Conservation (phyloP, 2,797 vertebrate species). For the Channa striata region DNA sequence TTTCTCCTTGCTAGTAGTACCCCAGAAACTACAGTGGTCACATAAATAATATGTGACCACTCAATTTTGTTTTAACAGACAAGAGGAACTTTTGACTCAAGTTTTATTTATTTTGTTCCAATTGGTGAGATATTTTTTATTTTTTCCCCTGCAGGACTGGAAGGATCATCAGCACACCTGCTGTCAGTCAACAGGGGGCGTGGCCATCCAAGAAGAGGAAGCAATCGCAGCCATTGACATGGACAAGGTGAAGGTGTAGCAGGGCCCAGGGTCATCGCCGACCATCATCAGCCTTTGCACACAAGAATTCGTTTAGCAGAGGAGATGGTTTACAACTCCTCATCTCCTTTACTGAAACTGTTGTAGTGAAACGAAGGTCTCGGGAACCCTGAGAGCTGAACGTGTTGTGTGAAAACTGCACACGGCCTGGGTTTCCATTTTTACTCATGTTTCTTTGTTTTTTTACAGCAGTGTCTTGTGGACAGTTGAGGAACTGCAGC, state of each 20-base stretch:
- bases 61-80: too few relatives aligned
- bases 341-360: not conserved
- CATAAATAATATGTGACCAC: too few relatives aligned
- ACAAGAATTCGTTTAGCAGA: not conserved
- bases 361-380: constrained; percentile 2
- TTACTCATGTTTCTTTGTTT: not conserved
- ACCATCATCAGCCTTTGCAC: not conserved
- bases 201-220: constrained; percentile 87
- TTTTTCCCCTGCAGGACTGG: constrained; percentile 89
- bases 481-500: not conserved
- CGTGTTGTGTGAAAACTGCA: not conserved
- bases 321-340: not conserved
- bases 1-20: too few relatives aligned
- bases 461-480: not conserved
- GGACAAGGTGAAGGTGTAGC: constrained; percentile 85
- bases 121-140: too few relatives aligned
- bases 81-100: too few relatives aligned
- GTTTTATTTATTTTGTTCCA: too few relatives aligned
- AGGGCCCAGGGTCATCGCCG: not conserved
- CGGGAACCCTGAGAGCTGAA: not conserved
- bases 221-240: constrained; percentile 86
- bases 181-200: constrained; percentile 85
- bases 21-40: too few relatives aligned
- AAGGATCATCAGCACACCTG: constrained; percentile 97
- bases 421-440: not conserved